A percentile compares a stretch with the other conserved stretches of the same genome.
Conservation (phyloP, 2,888 invertebrate species). For the Meta bourneti region DNA sequence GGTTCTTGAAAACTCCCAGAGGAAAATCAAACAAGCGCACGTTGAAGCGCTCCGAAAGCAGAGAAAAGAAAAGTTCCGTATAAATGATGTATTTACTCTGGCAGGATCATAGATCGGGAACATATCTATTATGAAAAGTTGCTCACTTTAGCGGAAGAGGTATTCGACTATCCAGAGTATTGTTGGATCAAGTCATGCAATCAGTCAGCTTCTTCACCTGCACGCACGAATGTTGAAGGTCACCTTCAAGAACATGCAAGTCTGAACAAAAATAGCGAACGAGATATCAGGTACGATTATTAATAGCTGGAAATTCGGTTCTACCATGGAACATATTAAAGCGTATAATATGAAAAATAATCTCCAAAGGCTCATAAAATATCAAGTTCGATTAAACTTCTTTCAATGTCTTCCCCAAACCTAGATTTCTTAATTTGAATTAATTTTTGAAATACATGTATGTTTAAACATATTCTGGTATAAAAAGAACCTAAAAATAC, state of each 20-base stretch:
- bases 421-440: too few species aligned
- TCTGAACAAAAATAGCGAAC: too few species aligned
- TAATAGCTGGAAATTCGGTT: too few species aligned
- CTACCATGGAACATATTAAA: too few species aligned
- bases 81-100: not conserved
- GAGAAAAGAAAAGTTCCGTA: not conserved
- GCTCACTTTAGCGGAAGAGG: not conserved
- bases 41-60: not conserved
- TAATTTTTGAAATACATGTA: too few species aligned
- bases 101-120: not conserved
- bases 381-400: too few species aligned
- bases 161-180: not conserved
- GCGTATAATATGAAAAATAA: too few species aligned
- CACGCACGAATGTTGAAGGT: not conserved
- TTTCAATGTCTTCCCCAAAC: too few species aligned
- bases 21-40: not conserved
- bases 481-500: too few species aligned
- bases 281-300: too few species aligned
- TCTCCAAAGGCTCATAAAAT: too few species aligned
- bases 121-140: not conserved
- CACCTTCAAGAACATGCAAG: not conserved
- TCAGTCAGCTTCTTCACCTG: not conserved
- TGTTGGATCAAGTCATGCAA: not conserved
- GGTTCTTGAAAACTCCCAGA: not conserved
- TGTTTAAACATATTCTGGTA: too few species aligned